Percentiles rank a stretch among this genome's conserved stretches.
phyloP scores from a whole-genome alignment of 2,888 invertebrate species.

The Tenodera sinensis region DNA sequence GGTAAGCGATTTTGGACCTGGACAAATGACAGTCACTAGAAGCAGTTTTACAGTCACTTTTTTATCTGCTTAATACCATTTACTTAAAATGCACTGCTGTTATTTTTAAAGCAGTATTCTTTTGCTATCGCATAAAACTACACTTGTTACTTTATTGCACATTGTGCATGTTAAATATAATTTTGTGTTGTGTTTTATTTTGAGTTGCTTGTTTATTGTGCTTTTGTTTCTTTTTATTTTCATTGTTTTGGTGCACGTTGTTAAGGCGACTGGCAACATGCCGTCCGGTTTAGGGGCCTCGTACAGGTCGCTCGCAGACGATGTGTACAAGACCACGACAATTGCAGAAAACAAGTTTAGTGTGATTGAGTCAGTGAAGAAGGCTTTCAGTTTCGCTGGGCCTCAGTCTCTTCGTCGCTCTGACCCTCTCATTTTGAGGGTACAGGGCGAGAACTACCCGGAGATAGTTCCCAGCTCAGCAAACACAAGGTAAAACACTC shows the following conservation, averaged over 20 bases:
- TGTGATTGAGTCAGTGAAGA: constrained; percentile 58
- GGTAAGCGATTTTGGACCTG: neutral
- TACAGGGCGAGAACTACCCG: neutral
- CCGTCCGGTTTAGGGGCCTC: constrained; percentile 61
- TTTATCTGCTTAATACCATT: too few species aligned
- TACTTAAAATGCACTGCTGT: neutral
- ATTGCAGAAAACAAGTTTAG: constrained; percentile 53
- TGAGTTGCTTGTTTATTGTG: neutral
- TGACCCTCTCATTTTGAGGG: constrained; percentile 38
- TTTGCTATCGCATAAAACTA: neutral
- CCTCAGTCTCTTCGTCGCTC: constrained; percentile 34
- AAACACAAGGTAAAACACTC: neutral
- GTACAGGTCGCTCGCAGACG: constrained; percentile 59
- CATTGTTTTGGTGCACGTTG: neutral
- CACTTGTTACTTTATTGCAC: neutral
- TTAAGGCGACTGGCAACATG: constrained; percentile 44
- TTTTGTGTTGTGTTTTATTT: neutral
- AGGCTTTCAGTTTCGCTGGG: constrained; percentile 54
- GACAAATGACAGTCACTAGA: too few species aligned
- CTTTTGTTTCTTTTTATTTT: neutral
- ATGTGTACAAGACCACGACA: constrained; percentile 63
- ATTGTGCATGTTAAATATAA: neutral
- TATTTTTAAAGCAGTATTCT: neutral
- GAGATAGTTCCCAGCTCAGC: neutral
- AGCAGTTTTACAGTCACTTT: too few species aligned